A percentile compares a stretch with the other conserved stretches of the same genome.
phyloP scores from a whole-genome alignment of 35 echinoderm and acorn worm species.

The Patiria miniata region DNA sequence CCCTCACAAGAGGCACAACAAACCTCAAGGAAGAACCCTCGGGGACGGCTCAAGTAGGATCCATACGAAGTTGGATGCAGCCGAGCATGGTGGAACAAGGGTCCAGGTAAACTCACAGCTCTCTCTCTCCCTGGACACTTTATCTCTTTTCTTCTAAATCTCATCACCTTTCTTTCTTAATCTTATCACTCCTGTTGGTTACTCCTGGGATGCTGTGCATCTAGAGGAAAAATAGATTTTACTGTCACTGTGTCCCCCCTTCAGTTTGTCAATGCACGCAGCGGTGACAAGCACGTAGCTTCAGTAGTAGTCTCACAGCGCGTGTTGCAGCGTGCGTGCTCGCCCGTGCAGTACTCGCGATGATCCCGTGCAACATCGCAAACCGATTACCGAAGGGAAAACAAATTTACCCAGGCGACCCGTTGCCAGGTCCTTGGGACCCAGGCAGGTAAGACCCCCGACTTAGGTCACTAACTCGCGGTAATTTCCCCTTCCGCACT shows the following conservation, averaged over 20 bases:
- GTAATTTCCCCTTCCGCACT: slow-evolving; percentile 32
- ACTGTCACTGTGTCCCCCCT: neutral
- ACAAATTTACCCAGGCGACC: slow-evolving; percentile 22
- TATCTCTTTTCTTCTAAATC: too few species aligned
- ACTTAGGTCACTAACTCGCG: slow-evolving; percentile 21
- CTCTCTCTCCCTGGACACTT: neutral
- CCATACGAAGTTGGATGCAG: slow-evolving; percentile 76
- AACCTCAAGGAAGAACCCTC: slow-evolving; percentile 98
- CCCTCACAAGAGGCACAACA: slow-evolving; percentile 80
- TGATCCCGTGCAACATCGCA: neutral
- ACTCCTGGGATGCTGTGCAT: neutral
- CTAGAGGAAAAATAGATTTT: slow-evolving; percentile 19
- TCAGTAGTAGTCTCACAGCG: neutral
- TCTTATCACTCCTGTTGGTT: neutral
- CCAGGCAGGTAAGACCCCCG: slow-evolving; percentile 13
- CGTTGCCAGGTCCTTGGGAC: slow-evolving; percentile 6
- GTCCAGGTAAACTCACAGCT: slow-evolving; percentile 81
- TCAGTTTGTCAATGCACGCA: slow-evolving; percentile 4
- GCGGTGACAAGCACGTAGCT: neutral
- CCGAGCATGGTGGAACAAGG: slow-evolving; percentile 86
- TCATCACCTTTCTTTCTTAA: neutral
- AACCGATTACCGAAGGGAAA: slow-evolving; percentile 27
- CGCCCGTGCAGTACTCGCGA: neutral
- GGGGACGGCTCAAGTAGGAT: slow-evolving; percentile 55
- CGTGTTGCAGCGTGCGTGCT: slow-evolving; percentile 1